Percentiles rank a stretch among this genome's conserved stretches.
These are phyloP conservation scores for Salvelinus namaycush DNA, from an alignment of 2,113 vertebrate species.

Conservation along the genomic window DNA sequence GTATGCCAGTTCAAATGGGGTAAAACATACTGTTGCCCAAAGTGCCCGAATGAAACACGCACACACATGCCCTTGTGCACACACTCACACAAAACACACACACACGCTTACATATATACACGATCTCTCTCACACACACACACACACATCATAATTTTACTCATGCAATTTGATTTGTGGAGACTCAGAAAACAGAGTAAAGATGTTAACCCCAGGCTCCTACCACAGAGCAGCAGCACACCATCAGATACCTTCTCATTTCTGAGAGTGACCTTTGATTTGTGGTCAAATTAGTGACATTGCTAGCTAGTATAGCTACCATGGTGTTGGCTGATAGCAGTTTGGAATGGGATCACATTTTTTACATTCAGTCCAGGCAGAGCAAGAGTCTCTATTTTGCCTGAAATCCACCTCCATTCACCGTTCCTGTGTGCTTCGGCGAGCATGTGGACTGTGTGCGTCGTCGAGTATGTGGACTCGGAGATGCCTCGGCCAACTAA, in stretches of 20 bases:
- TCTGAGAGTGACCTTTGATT: neutral
- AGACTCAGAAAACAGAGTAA: neutral
- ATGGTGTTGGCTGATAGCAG: neutral
- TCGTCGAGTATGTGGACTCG: neutral
- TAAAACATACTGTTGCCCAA: slow-evolving; percentile 1
- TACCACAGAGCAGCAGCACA: neutral
- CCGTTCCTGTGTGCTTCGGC: neutral
- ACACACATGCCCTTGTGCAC: neutral
- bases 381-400: neutral
- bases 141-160: neutral
- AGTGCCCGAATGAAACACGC: neutral
- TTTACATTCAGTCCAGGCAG: neutral
- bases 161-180: neutral
- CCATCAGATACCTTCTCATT: neutral
- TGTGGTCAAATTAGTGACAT: neutral
- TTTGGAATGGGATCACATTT: slow-evolving; percentile 4
- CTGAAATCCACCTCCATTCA: slow-evolving; percentile 21
- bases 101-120: slow-evolving; percentile 24
- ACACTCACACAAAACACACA: slow-evolving; percentile 20
- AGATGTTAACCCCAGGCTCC: neutral
- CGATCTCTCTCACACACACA: slow-evolving; percentile 13
- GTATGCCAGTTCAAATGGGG: slow-evolving; percentile 37
- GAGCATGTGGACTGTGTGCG: slow-evolving; percentile 1
- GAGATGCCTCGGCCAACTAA: slow-evolving; percentile 24
- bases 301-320: neutral